A percentile compares a stretch with the other conserved stretches of the same genome.
These are phyloP conservation scores for Brienomyrus longianalis DNA, from an alignment of 2,113 vertebrate genomes.

Conservation along the genomic window DNA sequence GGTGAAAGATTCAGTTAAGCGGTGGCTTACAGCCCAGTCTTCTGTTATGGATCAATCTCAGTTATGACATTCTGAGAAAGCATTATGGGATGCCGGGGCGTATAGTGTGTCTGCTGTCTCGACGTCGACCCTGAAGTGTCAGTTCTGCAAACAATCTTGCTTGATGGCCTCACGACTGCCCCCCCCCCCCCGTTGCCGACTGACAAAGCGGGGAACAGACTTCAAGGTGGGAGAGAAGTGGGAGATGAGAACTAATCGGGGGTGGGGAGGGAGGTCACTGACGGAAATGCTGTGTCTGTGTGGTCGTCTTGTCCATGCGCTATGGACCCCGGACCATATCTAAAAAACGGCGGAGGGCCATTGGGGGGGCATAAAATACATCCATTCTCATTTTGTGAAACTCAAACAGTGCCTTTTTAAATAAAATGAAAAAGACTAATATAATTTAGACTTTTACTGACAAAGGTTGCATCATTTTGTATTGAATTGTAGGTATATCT, in stretches of 20 bases:
- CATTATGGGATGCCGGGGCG: neutral
- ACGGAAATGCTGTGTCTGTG: neutral
- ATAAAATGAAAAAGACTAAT: neutral
- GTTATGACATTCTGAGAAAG: conserved; percentile 3
- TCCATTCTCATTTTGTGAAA: neutral
- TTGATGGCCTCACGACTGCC: neutral
- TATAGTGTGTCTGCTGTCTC: neutral
- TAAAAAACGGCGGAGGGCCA: neutral
- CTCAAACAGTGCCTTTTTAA: neutral
- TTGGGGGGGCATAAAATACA: neutral
- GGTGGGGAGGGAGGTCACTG: neutral
- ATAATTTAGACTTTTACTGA: neutral
- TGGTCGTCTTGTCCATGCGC: neutral
- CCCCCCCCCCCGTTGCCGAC: neutral
- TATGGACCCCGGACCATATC: neutral
- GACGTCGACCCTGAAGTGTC: neutral
- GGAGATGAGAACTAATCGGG: neutral
- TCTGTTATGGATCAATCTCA: conserved; percentile 1
- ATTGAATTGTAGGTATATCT: neutral
- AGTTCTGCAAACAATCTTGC: neutral
- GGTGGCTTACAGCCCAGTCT: neutral
- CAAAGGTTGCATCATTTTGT: neutral
- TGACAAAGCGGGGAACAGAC: neutral
- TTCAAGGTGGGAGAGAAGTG: neutral
- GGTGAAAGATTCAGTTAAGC: neutral